Conservation (phyloP, 2,113 vertebrate species). For the Macrotus californicus region DNA sequence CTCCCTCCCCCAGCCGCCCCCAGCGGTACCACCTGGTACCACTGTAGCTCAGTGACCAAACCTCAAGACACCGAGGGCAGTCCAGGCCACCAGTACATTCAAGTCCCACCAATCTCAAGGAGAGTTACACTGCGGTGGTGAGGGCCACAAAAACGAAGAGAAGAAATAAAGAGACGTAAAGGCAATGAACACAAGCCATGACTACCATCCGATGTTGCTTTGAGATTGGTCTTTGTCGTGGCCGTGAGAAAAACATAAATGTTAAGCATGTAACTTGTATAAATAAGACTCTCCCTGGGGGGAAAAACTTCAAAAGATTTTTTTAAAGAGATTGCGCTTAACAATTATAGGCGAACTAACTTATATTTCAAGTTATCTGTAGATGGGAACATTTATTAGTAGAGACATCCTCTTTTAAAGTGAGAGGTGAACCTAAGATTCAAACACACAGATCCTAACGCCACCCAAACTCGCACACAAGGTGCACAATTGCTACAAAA, state of each 20-base stretch:
- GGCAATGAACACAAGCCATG: not conserved
- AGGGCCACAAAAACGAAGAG: not conserved
- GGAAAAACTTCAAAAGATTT: not conserved
- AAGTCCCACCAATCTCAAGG: not conserved
- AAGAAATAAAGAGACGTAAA: not conserved
- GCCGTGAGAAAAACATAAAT: not conserved
- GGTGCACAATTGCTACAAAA: not conserved
- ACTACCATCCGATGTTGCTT: not conserved
- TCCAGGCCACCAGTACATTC: not conserved
- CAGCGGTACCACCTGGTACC: rapidly evolving
- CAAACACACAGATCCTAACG: not conserved
- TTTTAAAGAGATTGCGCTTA: not conserved
- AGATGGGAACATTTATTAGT: not conserved
- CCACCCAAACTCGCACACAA: not conserved
- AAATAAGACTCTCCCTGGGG: not conserved
- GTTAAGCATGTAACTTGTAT: not conserved
- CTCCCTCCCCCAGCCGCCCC: not conserved
- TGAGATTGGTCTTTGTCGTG: not conserved
- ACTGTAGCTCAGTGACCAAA: rapidly evolving
- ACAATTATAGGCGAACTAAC: not conserved
- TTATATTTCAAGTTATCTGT: not conserved
- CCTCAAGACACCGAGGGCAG: rapidly evolving
- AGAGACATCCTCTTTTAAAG: not conserved
- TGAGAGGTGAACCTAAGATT: not conserved
- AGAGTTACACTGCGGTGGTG: not conserved